These are phyloP conservation scores for Drosophila melanogaster DNA, from an alignment of 1,140 invertebrate genomes.

Conservation along the genomic window DNA sequence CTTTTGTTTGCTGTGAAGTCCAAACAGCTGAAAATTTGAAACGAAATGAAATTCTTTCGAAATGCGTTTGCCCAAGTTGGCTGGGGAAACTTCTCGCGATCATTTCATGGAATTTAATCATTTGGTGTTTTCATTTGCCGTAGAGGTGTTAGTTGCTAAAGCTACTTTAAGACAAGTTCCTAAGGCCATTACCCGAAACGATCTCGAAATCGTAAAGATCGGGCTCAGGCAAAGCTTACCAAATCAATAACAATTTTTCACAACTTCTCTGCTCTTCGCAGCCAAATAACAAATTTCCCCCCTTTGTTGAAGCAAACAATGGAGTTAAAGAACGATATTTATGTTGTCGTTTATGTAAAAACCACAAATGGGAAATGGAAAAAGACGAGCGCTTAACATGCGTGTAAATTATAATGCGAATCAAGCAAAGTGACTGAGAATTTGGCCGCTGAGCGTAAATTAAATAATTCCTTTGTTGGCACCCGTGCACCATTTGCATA, in stretches of 20 bases:
- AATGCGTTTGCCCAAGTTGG: not conserved
- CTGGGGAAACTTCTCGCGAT: slow-evolving; percentile 9
- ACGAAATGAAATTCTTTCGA: slow-evolving; percentile 13
- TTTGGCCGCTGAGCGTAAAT: slow-evolving; percentile 58
- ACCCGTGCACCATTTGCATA: slow-evolving; percentile 62
- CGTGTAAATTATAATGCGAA: slow-evolving; percentile 79
- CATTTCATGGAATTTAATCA: slow-evolving; percentile 5
- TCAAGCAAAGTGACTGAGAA: slow-evolving; percentile 53
- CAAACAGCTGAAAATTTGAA: slow-evolving; percentile 54
- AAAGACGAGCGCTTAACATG: slow-evolving; percentile 56
- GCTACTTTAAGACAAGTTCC: slow-evolving; percentile 26
- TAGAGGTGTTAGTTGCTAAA: slow-evolving; percentile 1
- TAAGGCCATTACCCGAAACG: slow-evolving; percentile 24
- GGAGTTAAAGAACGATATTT: slow-evolving; percentile 69
- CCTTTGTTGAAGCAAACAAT: slow-evolving; percentile 61
- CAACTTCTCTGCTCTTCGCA: slow-evolving; percentile 55
- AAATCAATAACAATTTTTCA: slow-evolving; percentile 79
- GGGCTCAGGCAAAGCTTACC: slow-evolving; percentile 25
- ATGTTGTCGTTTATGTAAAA: slow-evolving; percentile 72
- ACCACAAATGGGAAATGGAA: slow-evolving; percentile 48
- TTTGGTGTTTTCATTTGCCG: not conserved
- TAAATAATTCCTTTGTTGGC: slow-evolving; percentile 77
- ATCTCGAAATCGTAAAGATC: slow-evolving; percentile 40
- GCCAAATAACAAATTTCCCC: slow-evolving; percentile 40
- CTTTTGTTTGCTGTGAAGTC: slow-evolving; percentile 71